Evolutionary conservation across 2,888 invertebrate genomes (phyloP).

Genomic region (Ennomos fuscantarius): DNA sequence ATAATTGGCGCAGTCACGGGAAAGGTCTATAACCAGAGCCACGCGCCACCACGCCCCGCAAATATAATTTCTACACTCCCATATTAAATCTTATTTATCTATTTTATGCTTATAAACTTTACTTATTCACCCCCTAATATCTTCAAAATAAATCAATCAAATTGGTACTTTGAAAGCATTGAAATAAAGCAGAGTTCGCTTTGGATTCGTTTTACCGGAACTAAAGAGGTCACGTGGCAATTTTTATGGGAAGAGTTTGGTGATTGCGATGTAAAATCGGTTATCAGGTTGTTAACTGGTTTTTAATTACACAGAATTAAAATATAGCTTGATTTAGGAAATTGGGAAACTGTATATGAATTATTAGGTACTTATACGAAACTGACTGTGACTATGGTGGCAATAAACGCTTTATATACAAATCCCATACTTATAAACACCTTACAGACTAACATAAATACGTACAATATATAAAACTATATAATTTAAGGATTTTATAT

Average conservation of each 20-base stretch:
- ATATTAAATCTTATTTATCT: slow-evolving; percentile 47
- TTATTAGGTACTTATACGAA: no score
- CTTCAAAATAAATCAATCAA: slow-evolving; percentile 1
- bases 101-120: slow-evolving; percentile 44
- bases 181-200: slow-evolving; percentile 12
- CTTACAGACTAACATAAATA: no score
- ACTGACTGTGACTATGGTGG: no score
- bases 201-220: slow-evolving; percentile 46
- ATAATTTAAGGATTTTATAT: no score
- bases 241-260: slow-evolving; percentile 71
- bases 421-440: no score
- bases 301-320: slow-evolving; percentile 23
- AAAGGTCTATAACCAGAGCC: slow-evolving; percentile 67
- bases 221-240: slow-evolving; percentile 75
- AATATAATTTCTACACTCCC: slow-evolving; percentile 54
- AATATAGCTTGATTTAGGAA: no score
- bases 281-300: slow-evolving; percentile 46
- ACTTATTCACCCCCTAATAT: slow-evolving; percentile 35
- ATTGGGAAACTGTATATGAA: no score
- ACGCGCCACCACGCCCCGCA: slow-evolving; percentile 74
- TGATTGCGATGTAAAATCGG: slow-evolving; percentile 50
- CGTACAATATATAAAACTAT: no score
- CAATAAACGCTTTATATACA: no score
- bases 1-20: slow-evolving; percentile 65
- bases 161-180: background rate